Evolutionary conservation across 1,140 invertebrate species (phyloP), one percentile per base, ranked within the genome.

Genomic region (Penaeus indicus): DNA sequence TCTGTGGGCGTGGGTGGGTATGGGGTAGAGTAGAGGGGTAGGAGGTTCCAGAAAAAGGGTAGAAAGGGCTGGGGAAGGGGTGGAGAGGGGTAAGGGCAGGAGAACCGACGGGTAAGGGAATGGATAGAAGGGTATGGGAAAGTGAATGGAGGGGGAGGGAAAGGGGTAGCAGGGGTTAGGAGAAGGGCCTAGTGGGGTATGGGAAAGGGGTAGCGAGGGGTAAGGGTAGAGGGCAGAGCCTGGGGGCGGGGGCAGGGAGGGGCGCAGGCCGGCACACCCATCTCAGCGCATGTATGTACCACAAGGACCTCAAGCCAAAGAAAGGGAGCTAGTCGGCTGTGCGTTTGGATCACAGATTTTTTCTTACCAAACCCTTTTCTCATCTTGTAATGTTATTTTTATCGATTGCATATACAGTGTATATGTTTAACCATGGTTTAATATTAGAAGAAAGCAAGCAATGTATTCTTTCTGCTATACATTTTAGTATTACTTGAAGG

Each of bases 371-470:
- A 60, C 25, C 25, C 78, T 60, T 3, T 21, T 22, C 77, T 54
- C 27, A 54, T 60, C 21, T 25, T 19, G 18, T 25, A 47, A 54
- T 19, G 78, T 84, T 64, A 84, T 84, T 72, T 42, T 84, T 72
- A 42, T 47, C 54, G 61, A 64, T 83, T 83, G 38, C 83, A 69
- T 84, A 84, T 47, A 84, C 83, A 67, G 83, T 84, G 83, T 84
- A 84, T 84, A 84, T 84, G 83, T 84, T 84, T 84, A 84, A 4
- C 83, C 72, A 67, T 84, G 67, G 72, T 84, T 69, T 69, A 84
- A 38, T 84, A 84, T 84, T 69, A 38, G 32, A 84, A 72, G 72
- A 84, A 72, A 84, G 72, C 61, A 64, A 27, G 21, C 19, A 21
- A 64, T 42, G 69, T 84, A 22, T 67, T 84, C 21, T 67, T 47